Evolutionary conservation across 2,888 invertebrate species (phyloP).

Genomic region (Platynereis dumerilii): DNA sequence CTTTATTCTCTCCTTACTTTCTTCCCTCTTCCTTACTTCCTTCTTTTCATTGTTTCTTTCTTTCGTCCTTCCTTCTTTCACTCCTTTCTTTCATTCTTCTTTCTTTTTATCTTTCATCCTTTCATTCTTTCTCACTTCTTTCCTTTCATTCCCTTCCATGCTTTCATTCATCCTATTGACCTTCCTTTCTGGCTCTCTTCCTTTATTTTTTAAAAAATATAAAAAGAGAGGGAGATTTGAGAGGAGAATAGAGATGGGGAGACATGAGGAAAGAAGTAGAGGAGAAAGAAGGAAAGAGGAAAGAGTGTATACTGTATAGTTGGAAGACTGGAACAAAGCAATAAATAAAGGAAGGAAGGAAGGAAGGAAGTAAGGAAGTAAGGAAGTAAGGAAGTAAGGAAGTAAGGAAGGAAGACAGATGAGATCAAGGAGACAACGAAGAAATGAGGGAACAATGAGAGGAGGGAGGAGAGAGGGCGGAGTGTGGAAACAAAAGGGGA

Average conservation of each 20-base stretch:
- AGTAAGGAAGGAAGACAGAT: not conserved
- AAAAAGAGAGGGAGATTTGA: not conserved
- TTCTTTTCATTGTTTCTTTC: no score
- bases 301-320: not conserved
- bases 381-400: slow-evolving; percentile 3
- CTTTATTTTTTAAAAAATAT: no score
- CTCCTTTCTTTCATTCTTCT: no score
- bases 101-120: no score
- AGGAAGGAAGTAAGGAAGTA: slow-evolving; percentile 4
- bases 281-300: not conserved
- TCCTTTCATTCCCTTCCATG: no score
- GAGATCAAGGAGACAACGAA: not conserved
- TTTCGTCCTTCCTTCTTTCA: no score
- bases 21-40: no score
- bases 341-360: slow-evolving; percentile 1
- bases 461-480: not conserved
- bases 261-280: not conserved
- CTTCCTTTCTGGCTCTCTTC: no score
- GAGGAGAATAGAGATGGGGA: not conserved
- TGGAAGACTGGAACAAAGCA: not conserved
- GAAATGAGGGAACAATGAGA: not conserved
- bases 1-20: no score
- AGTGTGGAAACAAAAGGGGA: not conserved
- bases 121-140: no score
- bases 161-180: no score